These are phyloP conservation scores for Hyperopisus bebe DNA, from an alignment of 2,113 vertebrate species.

Conservation along the genomic window DNA sequence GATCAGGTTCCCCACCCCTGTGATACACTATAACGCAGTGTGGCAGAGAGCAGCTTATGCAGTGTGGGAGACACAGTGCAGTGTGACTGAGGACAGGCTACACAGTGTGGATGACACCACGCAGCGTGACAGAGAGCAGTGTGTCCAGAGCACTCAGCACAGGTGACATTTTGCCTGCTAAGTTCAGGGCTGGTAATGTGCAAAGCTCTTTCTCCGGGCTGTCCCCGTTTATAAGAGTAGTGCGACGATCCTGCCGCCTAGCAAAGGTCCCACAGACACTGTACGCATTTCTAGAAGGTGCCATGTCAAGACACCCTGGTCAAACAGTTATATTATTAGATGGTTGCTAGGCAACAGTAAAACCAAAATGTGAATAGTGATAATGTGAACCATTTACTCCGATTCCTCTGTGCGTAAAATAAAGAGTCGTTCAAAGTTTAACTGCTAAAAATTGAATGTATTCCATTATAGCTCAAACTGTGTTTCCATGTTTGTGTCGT, in stretches of 20 bases:
- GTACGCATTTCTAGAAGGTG: background rate
- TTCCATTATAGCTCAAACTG: background rate
- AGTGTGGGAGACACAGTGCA: background rate
- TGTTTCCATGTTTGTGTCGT: background rate
- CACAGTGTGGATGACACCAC: background rate
- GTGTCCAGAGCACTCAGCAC: background rate
- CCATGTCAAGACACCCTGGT: background rate
- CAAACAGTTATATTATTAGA: background rate
- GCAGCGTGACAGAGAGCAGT: background rate
- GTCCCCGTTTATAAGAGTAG: background rate
- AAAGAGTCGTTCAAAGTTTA: background rate
- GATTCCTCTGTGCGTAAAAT: background rate
- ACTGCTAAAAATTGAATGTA: background rate
- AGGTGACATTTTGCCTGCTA: background rate
- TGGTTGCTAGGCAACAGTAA: background rate
- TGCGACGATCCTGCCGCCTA: background rate
- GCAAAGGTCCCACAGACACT: background rate
- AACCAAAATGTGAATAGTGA: background rate
- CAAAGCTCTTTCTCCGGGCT: background rate
- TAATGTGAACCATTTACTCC: background rate
- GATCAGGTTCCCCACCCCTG: too few relatives aligned
- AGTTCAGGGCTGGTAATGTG: background rate
- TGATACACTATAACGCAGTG: background rate
- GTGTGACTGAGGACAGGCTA: background rate
- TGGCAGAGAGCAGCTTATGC: background rate